Percentiles rank a stretch among this genome's conserved stretches.
These are phyloP conservation scores for Pollachius pollachius DNA, from an alignment of 2,113 vertebrate genomes.

Conservation along the genomic window DNA sequence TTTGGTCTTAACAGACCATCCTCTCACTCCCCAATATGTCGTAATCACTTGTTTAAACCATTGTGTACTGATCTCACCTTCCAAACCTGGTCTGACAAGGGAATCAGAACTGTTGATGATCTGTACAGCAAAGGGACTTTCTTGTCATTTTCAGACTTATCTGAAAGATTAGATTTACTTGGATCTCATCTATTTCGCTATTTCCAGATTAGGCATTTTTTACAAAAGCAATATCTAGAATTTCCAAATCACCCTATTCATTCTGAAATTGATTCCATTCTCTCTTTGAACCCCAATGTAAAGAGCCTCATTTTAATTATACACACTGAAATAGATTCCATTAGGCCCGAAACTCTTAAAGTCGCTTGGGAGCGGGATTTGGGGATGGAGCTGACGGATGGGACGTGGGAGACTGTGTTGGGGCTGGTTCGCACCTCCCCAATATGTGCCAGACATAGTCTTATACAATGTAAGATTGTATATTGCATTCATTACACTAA, in stretches of 20 bases:
- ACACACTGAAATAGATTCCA: not conserved
- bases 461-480: too few relatives aligned
- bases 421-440: too few relatives aligned
- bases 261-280: not conserved
- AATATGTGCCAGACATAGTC: too few relatives aligned
- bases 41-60: slow-evolving; percentile 5
- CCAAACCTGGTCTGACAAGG: slow-evolving; percentile 4
- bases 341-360: slow-evolving; percentile 3
- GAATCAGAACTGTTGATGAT: slow-evolving; percentile 8
- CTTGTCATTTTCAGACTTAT: slow-evolving; percentile 6
- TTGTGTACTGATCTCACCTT: not conserved
- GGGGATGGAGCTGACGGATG: too few relatives aligned
- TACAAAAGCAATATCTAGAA: slow-evolving; percentile 1
- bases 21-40: slow-evolving; percentile 4
- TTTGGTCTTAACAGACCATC: slow-evolving; percentile 1
- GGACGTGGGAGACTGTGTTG: too few relatives aligned
- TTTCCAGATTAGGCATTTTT: not conserved
- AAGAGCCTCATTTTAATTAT: not conserved
- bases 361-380: too few relatives aligned
- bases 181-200: not conserved
- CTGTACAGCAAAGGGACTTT: slow-evolving; percentile 11
- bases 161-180: not conserved
- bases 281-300: slow-evolving; percentile 5
- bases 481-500: slow-evolving; percentile 6
- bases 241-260: not conserved